Conservation (phyloP, 2,797 vertebrate genomes). For the Gadopsis marmoratus region DNA sequence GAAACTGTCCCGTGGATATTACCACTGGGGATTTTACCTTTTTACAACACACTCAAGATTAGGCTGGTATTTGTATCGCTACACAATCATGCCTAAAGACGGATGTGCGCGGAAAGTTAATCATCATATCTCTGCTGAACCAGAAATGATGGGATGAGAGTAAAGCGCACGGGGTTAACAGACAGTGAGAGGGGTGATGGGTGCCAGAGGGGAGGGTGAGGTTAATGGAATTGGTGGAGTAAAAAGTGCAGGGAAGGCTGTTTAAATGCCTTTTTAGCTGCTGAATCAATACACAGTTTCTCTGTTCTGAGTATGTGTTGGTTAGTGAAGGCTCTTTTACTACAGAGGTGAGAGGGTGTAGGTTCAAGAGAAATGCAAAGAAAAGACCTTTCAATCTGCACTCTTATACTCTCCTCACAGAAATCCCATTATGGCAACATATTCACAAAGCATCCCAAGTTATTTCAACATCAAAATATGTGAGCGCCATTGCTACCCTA, state of each 20-base stretch:
- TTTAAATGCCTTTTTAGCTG: conserved; percentile 76
- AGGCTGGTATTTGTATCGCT: conserved; percentile 10
- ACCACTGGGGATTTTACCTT: conserved; percentile 44
- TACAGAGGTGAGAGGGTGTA: conserved; percentile 40
- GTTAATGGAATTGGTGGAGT: conserved; percentile 83
- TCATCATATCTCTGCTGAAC: conserved; percentile 64
- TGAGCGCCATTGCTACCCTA: neutral
- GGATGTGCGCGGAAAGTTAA: conserved; percentile 54
- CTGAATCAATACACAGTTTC: conserved; percentile 73
- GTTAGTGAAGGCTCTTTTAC: conserved; percentile 34
- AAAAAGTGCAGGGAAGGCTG: conserved; percentile 61
- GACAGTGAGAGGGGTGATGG: conserved; percentile 63
- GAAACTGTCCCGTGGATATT: conserved; percentile 39
- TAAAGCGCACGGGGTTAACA: conserved; percentile 62
- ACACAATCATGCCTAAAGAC: conserved; percentile 29
- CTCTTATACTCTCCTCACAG: conserved; percentile 10
- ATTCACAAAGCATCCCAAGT: conserved; percentile 28
- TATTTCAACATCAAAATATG: neutral
- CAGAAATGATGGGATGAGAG: conserved; percentile 73
- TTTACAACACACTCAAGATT: conserved; percentile 53
- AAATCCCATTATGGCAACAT: conserved; percentile 24
- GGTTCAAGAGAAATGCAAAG: conserved; percentile 33
- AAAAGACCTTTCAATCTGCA: conserved; percentile 42
- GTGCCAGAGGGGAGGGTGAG: conserved; percentile 71
- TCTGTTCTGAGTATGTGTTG: conserved; percentile 59